Evolutionary conservation across 2,113 vertebrate genomes (phyloP), one percentile per base, ranked within the genome.

Genomic region (Halichoerus grypus): DNA sequence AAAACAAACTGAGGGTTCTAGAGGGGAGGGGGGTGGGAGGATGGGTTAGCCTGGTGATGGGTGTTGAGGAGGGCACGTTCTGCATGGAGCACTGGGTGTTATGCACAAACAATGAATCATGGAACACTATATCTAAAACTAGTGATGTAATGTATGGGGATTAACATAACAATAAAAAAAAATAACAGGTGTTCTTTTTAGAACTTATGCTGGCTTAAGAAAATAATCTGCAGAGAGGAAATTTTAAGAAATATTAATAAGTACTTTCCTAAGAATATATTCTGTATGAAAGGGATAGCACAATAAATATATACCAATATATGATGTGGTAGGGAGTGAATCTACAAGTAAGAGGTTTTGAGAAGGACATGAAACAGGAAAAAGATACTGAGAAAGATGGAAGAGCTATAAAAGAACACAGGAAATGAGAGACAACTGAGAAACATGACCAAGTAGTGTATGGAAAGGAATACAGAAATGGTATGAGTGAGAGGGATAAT

Each of bases 161-260:
- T 36, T 36, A 36, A 36, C 36, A 36, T 36, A 36, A 36, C 36
- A 36, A 36, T 36, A 36, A 36, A 36, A 36, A 36, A 36, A 36
- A 95, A 83, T 63, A 10, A 33, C 6, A 92, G 18, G 21, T 72
- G 31, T 49, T 91, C 53, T 14, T 89, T 53, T 22, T 85, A 31
- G 24, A 91, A n/a, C 3, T 95, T 71, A 77, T 6, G 26, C 2
- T 93, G 74, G 9, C 22, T 86, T 21, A 84, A 74, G 63, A 95
- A 96, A 90, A 53, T 72, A 65, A 80, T 59, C 1, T 57, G 2
- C 39, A 82, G 24, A 80, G 67, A 81, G 0, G 12, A 86, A 74
- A 42, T 28, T 81, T 90, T 31, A 87, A 55, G n/a, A 74, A 76
- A 89, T 88, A 92, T 55, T 74, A 65, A 21, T 81, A 89, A 67